These are phyloP conservation scores for Meda fulgida DNA, from an alignment of 2,797 vertebrate genomes.

Conservation along the genomic window DNA sequence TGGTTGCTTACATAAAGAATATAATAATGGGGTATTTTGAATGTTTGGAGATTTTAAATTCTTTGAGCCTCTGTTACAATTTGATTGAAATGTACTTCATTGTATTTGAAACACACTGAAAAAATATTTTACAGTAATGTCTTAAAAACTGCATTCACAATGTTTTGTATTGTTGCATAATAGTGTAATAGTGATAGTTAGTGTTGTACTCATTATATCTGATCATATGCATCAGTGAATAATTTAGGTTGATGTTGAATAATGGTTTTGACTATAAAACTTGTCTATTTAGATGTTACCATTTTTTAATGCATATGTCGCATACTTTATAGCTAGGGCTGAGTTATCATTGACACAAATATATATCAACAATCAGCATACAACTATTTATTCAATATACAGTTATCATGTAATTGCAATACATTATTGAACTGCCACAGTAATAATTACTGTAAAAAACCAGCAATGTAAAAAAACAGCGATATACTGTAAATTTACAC, in stretches of 20 bases:
- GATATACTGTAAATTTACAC: neutral
- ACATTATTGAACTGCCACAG: neutral
- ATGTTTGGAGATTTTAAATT: neutral
- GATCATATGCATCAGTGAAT: neutral
- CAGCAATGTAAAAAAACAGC: neutral
- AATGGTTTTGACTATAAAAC: neutral
- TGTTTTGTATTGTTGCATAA: neutral
- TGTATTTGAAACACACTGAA: neutral
- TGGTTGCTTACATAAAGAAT: conserved; percentile 44
- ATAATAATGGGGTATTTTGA: conserved; percentile 34
- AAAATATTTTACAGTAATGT: neutral
- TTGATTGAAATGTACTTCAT: neutral
- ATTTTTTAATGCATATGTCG: neutral
- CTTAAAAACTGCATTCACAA: neutral
- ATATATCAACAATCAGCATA: neutral
- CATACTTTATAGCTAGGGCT: neutral
- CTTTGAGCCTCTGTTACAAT: neutral
- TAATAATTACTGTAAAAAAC: neutral
- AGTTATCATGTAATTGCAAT: neutral
- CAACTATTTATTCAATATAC: neutral
- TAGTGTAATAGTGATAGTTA: neutral
- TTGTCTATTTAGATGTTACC: neutral
- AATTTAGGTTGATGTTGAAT: neutral
- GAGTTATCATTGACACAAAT: neutral
- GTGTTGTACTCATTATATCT: neutral